Evolutionary conservation across 2,888 invertebrate species (phyloP), one percentile per base, ranked within the genome.

Genomic region (Salpingus planirostris): DNA sequence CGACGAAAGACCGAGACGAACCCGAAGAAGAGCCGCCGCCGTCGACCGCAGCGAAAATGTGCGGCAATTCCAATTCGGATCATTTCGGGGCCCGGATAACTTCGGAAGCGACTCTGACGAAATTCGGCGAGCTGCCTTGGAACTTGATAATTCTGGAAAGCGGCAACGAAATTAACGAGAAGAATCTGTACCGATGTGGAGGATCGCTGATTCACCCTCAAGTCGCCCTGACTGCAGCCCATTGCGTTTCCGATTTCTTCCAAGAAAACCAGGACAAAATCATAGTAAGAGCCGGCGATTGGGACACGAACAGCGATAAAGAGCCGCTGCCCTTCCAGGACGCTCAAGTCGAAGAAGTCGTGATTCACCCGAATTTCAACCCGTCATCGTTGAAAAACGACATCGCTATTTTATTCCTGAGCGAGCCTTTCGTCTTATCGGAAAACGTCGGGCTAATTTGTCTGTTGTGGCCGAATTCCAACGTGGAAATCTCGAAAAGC

Each of bases 61-160:
- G n/a, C n/a, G n/a, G n/a, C n/a, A n/a, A n/a, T n/a, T n/a, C n/a
- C n/a, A n/a, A n/a, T n/a, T n/a, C n/a, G n/a, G n/a, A n/a, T n/a
- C n/a, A n/a, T n/a, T n/a, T 18, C 18, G 8, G 18, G 5, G 8
- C 18, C 18, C 5, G 18, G 18, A 18, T 18, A 18, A 18, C 18
- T 8, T 6, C 5, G 8, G 18, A 18, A 6, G 5, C 18, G 5
- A 5, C 5, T 6, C 18, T 5, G 5, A 18, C 18, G 18, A 5
- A 6, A 49, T 87, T 78, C 44, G 87, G 78, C 0, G 87, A 88
- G 59, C 87, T 84, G 57, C 85, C 87, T 0, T 88, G 87, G 87
- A 83, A 86, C 81, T 76, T 81, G 0, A 86, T 84, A 0, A 66
- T 86, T 18, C 61, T 83, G 18, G 8, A 18, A 5, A 18, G 18